These are phyloP conservation scores for Tuta absoluta DNA, from an alignment of 2,888 invertebrate genomes.

Conservation along the genomic window DNA sequence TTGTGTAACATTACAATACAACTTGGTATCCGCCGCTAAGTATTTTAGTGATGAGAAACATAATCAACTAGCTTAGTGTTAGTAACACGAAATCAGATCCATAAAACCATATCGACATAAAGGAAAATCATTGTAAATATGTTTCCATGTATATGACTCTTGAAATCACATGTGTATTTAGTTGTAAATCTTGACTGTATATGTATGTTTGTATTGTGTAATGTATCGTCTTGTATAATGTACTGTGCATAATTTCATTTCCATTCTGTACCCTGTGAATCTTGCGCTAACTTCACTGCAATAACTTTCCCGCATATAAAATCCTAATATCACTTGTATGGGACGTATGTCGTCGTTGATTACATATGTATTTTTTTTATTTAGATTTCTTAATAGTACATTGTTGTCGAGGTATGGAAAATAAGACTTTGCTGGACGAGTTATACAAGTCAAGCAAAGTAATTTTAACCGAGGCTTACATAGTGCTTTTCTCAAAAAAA, in stretches of 20 bases:
- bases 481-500: too few species aligned
- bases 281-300: slow-evolving; percentile 38
- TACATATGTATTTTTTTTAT: background rate
- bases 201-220: slow-evolving; percentile 5
- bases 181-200: slow-evolving; percentile 34
- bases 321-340: slow-evolving; percentile 17
- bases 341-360: background rate
- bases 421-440: too few species aligned
- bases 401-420: too few species aligned
- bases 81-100: background rate
- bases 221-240: slow-evolving; percentile 12
- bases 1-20: too few species aligned
- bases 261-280: slow-evolving; percentile 51
- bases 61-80: too few species aligned
- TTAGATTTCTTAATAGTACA: too few species aligned
- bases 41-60: too few species aligned
- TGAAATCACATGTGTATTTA: slow-evolving; percentile 27
- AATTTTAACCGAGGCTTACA: too few species aligned
- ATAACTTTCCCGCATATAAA: slow-evolving; percentile 14
- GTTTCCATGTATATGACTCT: background rate
- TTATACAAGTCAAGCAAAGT: too few species aligned
- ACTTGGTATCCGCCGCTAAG: too few species aligned
- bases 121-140: slow-evolving; percentile 1
- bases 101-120: background rate
- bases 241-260: slow-evolving; percentile 36